Evolutionary conservation across 1,140 invertebrate species (phyloP), one percentile per base, ranked within the genome.

Genomic region (Zaprionus vittiger): DNA sequence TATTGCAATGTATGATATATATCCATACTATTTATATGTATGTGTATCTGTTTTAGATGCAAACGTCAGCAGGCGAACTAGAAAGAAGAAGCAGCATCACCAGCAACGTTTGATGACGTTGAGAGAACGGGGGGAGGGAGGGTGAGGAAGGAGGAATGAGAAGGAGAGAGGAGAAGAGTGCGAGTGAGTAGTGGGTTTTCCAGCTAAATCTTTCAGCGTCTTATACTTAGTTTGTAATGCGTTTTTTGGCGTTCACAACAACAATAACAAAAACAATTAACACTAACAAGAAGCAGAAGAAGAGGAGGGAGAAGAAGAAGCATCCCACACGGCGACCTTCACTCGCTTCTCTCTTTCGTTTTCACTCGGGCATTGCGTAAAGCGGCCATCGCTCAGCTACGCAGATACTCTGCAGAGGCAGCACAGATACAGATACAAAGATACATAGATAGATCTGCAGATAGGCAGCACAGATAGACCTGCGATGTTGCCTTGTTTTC

Each of bases 341-440:
- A 52, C 62, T 89, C 78, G 62, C 59, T 75, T 79, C 71, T 80
- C 73, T 41, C 56, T 81, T 79, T 65, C 44, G 22, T 63, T 66
- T 65, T 55, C 75, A 81, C 71, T 73, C 76, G 49, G 22, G 37
- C 62, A 89, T 87, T 89, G 84, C 84, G 85, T 84, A 87, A 86
- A 86, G 63, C 65, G 74, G 68, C 62, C 75, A 67, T 62, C 65
- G 62, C 26, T 20, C 69, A 52, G n/a, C 5, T 26, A 37, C 15
- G 41, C 26, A 31, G 37, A 47, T 44, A 52, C 62, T 47, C 28
- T 49, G 17, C 44, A 49, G n/a, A 20, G 44, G 44, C 44, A 49
- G 44, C 44, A 20, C 17, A 41, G 38, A 52, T 63, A 63, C 44
- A 12, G 47, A 31, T 24, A 49, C 44, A 20, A n/a, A 28, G 22